Conservation (phyloP, 2,888 invertebrate species). For the Euzophera pinguis region DNA sequence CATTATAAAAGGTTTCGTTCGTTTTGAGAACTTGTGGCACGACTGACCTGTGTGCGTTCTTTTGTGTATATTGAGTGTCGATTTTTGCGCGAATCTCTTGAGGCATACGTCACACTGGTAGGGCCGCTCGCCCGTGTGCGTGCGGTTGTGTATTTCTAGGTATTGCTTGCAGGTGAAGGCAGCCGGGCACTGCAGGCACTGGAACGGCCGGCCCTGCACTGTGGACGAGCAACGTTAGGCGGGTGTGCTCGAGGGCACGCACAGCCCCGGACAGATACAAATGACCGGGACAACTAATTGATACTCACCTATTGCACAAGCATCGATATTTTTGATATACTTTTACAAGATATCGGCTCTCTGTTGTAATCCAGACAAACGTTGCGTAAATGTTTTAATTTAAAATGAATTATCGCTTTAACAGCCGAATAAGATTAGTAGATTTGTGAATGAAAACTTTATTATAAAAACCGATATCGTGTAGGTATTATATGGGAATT, state of each 20-base stretch:
- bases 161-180: constrained; percentile 81
- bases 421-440: background rate
- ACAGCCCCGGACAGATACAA: constrained; percentile 15
- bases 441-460: background rate
- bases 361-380: background rate
- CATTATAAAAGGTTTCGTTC: constrained; percentile 1
- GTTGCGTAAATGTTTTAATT: background rate
- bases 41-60: constrained; percentile 85
- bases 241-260: constrained; percentile 30
- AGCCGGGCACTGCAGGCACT: constrained; percentile 80
- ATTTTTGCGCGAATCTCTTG: constrained; percentile 90
- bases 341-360: background rate
- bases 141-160: constrained; percentile 77
- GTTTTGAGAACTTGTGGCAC: background rate
- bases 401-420: background rate
- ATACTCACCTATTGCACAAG: no score
- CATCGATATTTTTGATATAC: background rate
- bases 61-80: constrained; percentile 90
- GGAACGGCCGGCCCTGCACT: constrained; percentile 81
- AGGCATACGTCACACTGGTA: constrained; percentile 87
- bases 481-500: background rate
- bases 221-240: constrained; percentile 47
- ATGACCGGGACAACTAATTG: background rate
- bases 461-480: background rate
- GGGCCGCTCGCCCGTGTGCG: constrained; percentile 78